These are phyloP conservation scores for Deroplatys truncata DNA, from an alignment of 2,888 invertebrate species.

Conservation along the genomic window DNA sequence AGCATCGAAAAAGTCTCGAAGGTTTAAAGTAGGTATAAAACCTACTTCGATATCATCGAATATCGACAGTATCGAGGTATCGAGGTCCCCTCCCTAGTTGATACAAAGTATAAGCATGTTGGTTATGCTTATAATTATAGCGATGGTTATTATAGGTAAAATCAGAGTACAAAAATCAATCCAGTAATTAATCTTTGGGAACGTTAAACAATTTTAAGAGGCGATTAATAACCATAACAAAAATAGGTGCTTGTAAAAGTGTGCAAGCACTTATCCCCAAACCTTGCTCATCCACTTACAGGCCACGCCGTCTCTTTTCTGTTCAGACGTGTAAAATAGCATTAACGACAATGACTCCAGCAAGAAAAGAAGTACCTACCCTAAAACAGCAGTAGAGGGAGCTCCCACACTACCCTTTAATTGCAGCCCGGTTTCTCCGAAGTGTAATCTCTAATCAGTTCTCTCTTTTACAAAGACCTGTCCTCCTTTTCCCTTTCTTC, in stretches of 20 bases:
- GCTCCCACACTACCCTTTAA: slow-evolving; percentile 8
- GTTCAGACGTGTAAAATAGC: slow-evolving; percentile 1
- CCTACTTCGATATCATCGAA: no score
- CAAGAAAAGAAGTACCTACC: not conserved
- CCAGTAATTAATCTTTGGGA: no score
- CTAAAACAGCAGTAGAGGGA: not conserved
- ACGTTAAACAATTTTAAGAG: no score
- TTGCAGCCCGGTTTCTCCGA: slow-evolving; percentile 4
- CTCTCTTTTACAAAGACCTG: not conserved
- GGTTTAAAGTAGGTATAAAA: no score
- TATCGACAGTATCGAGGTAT: no score
- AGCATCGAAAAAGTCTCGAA: no score
- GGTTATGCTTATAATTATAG: no score
- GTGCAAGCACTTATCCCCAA: not conserved
- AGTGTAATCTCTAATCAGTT: slow-evolving; percentile 20
- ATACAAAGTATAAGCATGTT: no score
- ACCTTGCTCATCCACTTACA: not conserved
- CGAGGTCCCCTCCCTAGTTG: no score
- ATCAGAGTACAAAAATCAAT: no score
- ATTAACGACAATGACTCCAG: slow-evolving; percentile 12
- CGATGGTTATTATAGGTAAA: no score
- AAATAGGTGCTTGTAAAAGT: not conserved
- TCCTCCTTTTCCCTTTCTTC: not conserved
- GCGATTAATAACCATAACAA: no score
- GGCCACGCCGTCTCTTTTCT: not conserved